Conservation (phyloP, 2,888 invertebrate species). For the Eristalis tenax region DNA sequence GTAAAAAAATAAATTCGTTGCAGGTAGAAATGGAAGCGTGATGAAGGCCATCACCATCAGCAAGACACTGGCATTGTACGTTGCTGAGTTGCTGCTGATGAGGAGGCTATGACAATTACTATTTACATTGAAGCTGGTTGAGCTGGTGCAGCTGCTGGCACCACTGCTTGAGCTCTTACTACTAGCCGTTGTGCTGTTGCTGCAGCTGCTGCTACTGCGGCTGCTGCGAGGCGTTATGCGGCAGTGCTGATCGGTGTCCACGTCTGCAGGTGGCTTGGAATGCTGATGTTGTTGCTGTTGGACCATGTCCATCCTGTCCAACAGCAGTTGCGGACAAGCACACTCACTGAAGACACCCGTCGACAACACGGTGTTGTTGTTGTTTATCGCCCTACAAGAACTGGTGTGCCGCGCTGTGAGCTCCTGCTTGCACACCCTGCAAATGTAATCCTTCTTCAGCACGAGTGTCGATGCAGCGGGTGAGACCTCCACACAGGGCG, state of each 20-base stretch:
- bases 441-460: slow-evolving; percentile 79
- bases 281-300: slow-evolving; percentile 67
- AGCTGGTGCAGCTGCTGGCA: slow-evolving; percentile 73
- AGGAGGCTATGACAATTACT: slow-evolving; percentile 67
- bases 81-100: slow-evolving; percentile 67
- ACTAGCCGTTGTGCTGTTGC: slow-evolving; percentile 81
- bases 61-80: slow-evolving; percentile 77
- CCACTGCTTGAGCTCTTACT: slow-evolving; percentile 81
- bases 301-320: slow-evolving; percentile 73
- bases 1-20: slow-evolving; percentile 97
- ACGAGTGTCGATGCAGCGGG: slow-evolving; percentile 72
- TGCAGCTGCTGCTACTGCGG: slow-evolving; percentile 80
- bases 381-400: slow-evolving; percentile 87
- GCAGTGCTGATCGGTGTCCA: slow-evolving; percentile 51
- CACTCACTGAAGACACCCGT: slow-evolving; percentile 71
- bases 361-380: slow-evolving; percentile 78
- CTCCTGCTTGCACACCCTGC: slow-evolving; percentile 87
- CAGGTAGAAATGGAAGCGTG: slow-evolving; percentile 95
- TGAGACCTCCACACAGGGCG: slow-evolving; percentile 58
- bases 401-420: slow-evolving; percentile 85
- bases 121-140: slow-evolving; percentile 71
- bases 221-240: slow-evolving; percentile 76
- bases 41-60: slow-evolving; percentile 89
- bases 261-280: slow-evolving; percentile 38
- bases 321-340: slow-evolving; percentile 71